Conservation (phyloP, 2,888 invertebrate genomes). For the Agrilus biguttatus region DNA sequence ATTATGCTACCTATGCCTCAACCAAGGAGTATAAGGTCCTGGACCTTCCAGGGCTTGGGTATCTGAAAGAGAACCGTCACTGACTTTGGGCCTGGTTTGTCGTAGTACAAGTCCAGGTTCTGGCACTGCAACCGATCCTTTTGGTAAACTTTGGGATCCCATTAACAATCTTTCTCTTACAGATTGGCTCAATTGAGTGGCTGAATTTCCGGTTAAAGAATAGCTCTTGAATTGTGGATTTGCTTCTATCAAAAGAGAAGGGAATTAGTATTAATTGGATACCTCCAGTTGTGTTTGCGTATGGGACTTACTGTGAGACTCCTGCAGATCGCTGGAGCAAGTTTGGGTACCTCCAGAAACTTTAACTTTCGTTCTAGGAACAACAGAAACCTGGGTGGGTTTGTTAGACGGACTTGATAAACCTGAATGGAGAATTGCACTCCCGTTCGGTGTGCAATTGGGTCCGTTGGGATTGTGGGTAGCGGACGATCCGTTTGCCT, state of each 20-base stretch:
- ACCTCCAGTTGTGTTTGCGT: background rate
- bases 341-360: conserved; percentile 86
- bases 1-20: conserved; percentile 56
- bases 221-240: conserved; percentile 72
- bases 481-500: conserved; percentile 35
- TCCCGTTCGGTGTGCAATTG: conserved; percentile 28
- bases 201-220: conserved; percentile 71
- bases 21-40: conserved; percentile 74
- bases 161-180: conserved; percentile 69
- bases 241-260: conserved; percentile 21
- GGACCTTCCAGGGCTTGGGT: conserved; percentile 73
- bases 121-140: conserved; percentile 35
- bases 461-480: conserved; percentile 6
- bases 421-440: conserved; percentile 12
- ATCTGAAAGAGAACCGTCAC: conserved; percentile 75
- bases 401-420: conserved; percentile 13
- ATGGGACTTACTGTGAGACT: conserved; percentile 40
- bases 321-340: conserved; percentile 61
- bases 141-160: conserved; percentile 77
- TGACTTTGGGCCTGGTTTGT: conserved; percentile 31
- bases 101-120: conserved; percentile 29
- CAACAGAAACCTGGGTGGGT: conserved; percentile 74
- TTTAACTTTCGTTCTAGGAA: conserved; percentile 75
- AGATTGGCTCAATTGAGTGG: conserved; percentile 74
- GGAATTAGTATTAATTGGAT: background rate